Evolutionary conservation across 2,113 vertebrate genomes (phyloP).

Genomic region (Phyllostomus discolor): DNA sequence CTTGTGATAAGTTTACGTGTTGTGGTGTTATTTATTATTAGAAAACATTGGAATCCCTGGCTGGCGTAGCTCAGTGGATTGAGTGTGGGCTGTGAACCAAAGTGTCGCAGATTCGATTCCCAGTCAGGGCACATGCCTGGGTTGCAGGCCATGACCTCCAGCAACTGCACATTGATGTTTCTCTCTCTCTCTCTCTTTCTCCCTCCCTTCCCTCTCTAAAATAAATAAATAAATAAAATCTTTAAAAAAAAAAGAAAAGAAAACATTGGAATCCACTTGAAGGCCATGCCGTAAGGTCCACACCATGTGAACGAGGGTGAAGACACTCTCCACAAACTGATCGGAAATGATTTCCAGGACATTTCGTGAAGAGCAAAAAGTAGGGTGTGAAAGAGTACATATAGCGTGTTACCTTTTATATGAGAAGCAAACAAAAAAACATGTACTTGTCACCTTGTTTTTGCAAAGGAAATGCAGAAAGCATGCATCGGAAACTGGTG

Average conservation of each 20-base stretch:
- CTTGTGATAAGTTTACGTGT: not conserved
- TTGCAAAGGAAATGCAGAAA: not conserved
- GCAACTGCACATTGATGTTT: too few species aligned
- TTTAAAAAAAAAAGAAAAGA: not conserved
- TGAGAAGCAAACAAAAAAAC: not conserved
- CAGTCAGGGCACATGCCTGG: too few species aligned
- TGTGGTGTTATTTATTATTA: not conserved
- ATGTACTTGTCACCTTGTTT: not conserved
- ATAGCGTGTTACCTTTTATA: not conserved
- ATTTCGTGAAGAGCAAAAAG: not conserved
- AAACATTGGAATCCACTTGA: not conserved
- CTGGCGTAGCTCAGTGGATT: too few species aligned
- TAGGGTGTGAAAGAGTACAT: not conserved
- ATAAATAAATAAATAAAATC: too few species aligned
- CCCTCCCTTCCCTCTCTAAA: too few species aligned
- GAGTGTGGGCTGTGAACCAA: too few species aligned
- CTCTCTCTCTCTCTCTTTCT: too few species aligned
- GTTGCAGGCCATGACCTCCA: too few species aligned
- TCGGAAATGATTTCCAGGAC: not conserved
- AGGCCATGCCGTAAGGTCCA: not conserved
- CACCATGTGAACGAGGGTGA: not conserved
- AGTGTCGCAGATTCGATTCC: too few species aligned
- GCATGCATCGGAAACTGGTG: not conserved
- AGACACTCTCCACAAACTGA: not conserved
- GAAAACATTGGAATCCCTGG: not conserved